Conservation (phyloP, 2,113 vertebrate species). For the Callithrix jacchus region DNA sequence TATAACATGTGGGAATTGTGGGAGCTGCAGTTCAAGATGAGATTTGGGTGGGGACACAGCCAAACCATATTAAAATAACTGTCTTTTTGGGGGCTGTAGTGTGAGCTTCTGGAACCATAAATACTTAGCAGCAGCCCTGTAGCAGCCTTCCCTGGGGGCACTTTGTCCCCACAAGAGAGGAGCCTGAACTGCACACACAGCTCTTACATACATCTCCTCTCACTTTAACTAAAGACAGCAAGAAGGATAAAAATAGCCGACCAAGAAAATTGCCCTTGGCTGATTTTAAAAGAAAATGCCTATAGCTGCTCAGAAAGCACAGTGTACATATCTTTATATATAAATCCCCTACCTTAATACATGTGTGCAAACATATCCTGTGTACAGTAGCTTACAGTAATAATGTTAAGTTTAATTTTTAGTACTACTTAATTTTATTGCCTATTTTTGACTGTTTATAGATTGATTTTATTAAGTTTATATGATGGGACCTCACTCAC, state of each 20-base stretch:
- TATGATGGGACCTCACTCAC: not conserved
- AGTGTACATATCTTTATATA: not conserved
- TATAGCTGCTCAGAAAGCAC: conserved; percentile 34
- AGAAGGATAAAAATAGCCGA: conserved; percentile 50
- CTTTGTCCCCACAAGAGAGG: accelerated
- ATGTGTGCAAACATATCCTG: not conserved
- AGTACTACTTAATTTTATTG: not conserved
- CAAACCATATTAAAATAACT: not conserved
- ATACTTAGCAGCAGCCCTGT: conserved; percentile 24
- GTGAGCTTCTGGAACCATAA: not conserved
- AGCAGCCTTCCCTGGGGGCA: accelerated
- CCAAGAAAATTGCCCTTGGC: not conserved
- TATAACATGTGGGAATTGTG: too few species aligned
- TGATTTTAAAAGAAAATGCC: conserved; percentile 20
- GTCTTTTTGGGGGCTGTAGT: too few species aligned
- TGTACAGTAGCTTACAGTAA: not conserved
- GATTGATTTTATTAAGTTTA: not conserved
- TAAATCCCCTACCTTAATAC: not conserved
- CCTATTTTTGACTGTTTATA: not conserved
- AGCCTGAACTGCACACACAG: too few species aligned
- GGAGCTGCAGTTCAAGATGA: too few species aligned
- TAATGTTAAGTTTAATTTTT: not conserved
- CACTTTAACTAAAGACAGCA: not conserved
- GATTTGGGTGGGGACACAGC: too few species aligned
- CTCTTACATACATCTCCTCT: not conserved